A percentile compares a stretch with the other conserved stretches of the same genome.
Conservation (phyloP, 2,797 vertebrate species). For the Pangasius sanitwongsei region DNA sequence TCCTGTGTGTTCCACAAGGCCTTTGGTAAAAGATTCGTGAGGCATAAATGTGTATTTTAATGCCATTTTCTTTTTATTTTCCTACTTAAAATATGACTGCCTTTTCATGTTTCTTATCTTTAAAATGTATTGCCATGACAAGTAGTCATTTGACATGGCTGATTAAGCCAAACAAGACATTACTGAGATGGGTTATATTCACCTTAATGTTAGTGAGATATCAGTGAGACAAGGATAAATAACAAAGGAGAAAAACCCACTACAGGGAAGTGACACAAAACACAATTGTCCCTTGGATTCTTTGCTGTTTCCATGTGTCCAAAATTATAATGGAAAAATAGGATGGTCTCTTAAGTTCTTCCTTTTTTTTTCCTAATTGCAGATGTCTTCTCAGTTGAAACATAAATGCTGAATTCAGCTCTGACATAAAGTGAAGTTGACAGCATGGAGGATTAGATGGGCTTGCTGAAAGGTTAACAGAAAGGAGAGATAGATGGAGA, state of each 20-base stretch:
- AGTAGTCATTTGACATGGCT: not conserved
- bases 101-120: slow-evolving; percentile 38
- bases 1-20: slow-evolving; percentile 68
- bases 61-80: not conserved
- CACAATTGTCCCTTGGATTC: slow-evolving; percentile 35
- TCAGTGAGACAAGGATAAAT: slow-evolving; percentile 60
- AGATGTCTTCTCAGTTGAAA: slow-evolving; percentile 27
- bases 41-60: slow-evolving; percentile 63
- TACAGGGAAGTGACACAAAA: slow-evolving; percentile 66
- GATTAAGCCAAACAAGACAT: not conserved
- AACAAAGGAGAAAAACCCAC: slow-evolving; percentile 58
- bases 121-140: not conserved
- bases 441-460: slow-evolving; percentile 43
- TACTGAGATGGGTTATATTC: not conserved
- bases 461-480: slow-evolving; percentile 42
- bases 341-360: not conserved
- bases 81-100: slow-evolving; percentile 42
- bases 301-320: not conserved
- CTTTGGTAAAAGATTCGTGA: slow-evolving; percentile 77
- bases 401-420: slow-evolving; percentile 19
- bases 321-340: slow-evolving; percentile 1
- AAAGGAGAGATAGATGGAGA: not conserved
- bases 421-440: slow-evolving; percentile 42
- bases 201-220: slow-evolving; percentile 44
- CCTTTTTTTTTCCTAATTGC: slow-evolving; percentile 21